Evolutionary conservation across 2,888 invertebrate species (phyloP), one percentile per base, ranked within the genome.

Genomic region (Ypsolopha sequella): DNA sequence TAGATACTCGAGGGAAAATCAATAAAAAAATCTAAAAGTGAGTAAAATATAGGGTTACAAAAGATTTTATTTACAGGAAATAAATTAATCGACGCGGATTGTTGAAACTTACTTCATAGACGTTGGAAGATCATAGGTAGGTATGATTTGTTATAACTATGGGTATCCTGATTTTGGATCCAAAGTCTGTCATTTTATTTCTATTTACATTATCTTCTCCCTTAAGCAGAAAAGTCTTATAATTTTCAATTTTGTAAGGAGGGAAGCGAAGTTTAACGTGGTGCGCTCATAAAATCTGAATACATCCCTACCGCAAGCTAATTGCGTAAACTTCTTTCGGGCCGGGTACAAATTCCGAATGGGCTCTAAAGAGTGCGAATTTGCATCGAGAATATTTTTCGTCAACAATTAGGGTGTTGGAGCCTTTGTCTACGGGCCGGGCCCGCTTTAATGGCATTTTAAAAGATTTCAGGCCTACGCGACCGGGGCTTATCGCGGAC

Each of bases 351-450:
- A 84, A 84, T 82, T 84, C 72, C 63, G 67, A 84, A 85, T 81
- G 76, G 79, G 76, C 78, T 77, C 79, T 84, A 80, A 84, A 82
- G 76, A 76, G 80, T 76, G 74, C 61, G 78, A 82, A 86, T 86
- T 86, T 84, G 81, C 84, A 85, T 84, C 75, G 77, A 73, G 77
- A 78, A 81, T 82, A 81, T 84, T 81, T 81, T 81, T 80, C 82
- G 78, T 80, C 80, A 85, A 80, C 81, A 84, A 85, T 84, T 85
- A 82, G 80, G 70, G 72, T 66, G 74, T 73, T 70, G 71, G 70
- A 14, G 76, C 76, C 73, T 80, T 84, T 81, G 84, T 82, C 80
- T 81, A 76, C 65, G 62, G 68, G 72, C 64, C 73, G 79, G 81
- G 80, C 78, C 73, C 75, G 73, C 68, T 85, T 85, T 85, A 85